Percentiles rank a stretch among this genome's conserved stretches.
These are phyloP conservation scores for Platycercus adscitus DNA, from an alignment of 2,113 vertebrate genomes.

Conservation along the genomic window DNA sequence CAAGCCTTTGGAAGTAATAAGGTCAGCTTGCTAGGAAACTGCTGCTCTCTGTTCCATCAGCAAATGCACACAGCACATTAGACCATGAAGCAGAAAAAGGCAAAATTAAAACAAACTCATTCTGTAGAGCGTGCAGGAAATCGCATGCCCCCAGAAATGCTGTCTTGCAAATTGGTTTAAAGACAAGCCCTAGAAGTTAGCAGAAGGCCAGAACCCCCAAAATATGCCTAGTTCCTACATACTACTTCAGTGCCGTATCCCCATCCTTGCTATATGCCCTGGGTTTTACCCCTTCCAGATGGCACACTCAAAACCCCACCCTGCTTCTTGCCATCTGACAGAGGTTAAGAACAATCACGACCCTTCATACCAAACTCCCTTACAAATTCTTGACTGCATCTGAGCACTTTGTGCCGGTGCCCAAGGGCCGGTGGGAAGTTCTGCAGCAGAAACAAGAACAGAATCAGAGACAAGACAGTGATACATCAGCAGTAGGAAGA, in stretches of 20 bases:
- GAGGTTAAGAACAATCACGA: neutral
- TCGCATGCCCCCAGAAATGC: neutral
- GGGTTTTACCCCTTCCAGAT: neutral
- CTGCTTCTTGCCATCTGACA: neutral
- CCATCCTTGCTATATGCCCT: neutral
- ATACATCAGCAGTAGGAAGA: neutral
- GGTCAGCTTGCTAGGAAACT: neutral
- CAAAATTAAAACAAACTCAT: neutral
- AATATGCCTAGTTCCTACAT: accelerated
- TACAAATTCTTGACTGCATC: neutral
- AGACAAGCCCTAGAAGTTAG: neutral
- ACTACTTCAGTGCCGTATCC: neutral
- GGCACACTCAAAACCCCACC: neutral
- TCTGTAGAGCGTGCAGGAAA: neutral
- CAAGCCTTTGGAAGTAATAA: neutral
- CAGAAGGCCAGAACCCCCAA: neutral
- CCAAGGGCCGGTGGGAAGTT: accelerated
- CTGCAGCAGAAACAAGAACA: neutral
- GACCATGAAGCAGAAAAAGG: neutral
- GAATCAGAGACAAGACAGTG: neutral
- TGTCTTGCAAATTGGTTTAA: neutral
- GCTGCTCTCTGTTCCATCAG: neutral
- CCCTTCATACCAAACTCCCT: neutral
- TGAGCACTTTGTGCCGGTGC: neutral
- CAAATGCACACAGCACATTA: neutral